phyloP scores from a whole-genome alignment of 2,888 invertebrate genomes.

The Rhaphigaster nebulosa region DNA sequence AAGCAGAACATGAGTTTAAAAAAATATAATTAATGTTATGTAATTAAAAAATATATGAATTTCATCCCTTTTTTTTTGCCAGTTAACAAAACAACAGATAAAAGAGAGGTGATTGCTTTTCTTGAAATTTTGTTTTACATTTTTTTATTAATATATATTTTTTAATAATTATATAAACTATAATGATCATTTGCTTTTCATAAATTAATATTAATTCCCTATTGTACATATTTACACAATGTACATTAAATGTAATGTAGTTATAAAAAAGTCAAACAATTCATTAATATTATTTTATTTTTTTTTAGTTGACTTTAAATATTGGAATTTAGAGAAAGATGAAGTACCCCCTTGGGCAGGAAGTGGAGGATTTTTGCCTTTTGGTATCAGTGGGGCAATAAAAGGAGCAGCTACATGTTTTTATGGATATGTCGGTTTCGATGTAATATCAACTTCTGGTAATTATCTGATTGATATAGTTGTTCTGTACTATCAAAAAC shows the following conservation, averaged over 20 bases:
- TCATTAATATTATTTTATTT: neutral
- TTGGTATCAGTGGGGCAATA: conserved; percentile 69
- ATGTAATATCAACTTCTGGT: conserved; percentile 71
- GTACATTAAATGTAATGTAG: no score
- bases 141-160: neutral
- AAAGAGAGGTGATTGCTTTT: no score
- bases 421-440: conserved; percentile 76
- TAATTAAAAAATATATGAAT: no score
- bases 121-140: no score
- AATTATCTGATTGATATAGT: conserved; percentile 1
- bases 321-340: conserved; percentile 72
- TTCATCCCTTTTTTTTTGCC: no score
- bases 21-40: no score
- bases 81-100: no score
- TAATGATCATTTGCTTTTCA: neutral
- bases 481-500: no score
- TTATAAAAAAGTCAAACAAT: neutral
- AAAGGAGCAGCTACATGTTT: conserved; percentile 70
- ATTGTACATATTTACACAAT: no score
- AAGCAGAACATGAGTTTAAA: neutral
- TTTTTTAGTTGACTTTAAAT: conserved; percentile 71
- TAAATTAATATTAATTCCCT: no score
- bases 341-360: conserved; percentile 69
- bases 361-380: conserved; percentile 73
- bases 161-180: neutral